Evolutionary conservation across 1,140 invertebrate species (phyloP), one percentile per base, ranked within the genome.

Genomic region (Drosophila guanche): DNA sequence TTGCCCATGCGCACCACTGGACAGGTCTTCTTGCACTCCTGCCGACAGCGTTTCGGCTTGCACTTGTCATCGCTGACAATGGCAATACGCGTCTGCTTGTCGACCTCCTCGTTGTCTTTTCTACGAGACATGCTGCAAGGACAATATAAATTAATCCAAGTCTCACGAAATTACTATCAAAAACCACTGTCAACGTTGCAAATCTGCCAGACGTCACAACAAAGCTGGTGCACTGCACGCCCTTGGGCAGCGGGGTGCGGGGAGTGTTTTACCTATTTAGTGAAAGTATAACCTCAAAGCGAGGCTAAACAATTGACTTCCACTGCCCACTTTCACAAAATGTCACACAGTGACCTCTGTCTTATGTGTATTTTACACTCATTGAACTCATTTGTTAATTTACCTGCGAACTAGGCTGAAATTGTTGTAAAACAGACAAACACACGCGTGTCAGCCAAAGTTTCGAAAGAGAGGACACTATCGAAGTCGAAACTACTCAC

Each of bases 1-100:
- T 99, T 99, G 90, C 99, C 98, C 97, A 99, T 98, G 80, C 98
- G 94, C 45, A 99, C 98, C 51, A 99, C 98, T 5, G 99, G 99
- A 93, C 99, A 99, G 45, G 97, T 98, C 89, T 98, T 98, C 92
- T 99, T 99, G 92, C 99, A 99, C 92, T 99, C 98, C 92, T 99
- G 98, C 55, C 97, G 95, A 93, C 99, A 99, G 94, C 98, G 94
- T 92, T 99, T 99, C 0, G 99, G 99, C 92, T 99, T 99, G 93
- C 99, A 99, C 90, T 98, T 98, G 93, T 99, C 99, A 58, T 95
- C 95, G 92, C 97, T 99, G 47, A 99, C 98, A 90, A 99, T 99
- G 62, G 99, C 99, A 92, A 99, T 99, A 93, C 99, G 94, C 52
- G 97, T 98, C 79, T 98, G 94, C 91, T 97, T 96, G 92, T 98